Base-by-base conservation (phyloP, 2,797 vertebrate species). In the Austrolebias charrua region DNA sequence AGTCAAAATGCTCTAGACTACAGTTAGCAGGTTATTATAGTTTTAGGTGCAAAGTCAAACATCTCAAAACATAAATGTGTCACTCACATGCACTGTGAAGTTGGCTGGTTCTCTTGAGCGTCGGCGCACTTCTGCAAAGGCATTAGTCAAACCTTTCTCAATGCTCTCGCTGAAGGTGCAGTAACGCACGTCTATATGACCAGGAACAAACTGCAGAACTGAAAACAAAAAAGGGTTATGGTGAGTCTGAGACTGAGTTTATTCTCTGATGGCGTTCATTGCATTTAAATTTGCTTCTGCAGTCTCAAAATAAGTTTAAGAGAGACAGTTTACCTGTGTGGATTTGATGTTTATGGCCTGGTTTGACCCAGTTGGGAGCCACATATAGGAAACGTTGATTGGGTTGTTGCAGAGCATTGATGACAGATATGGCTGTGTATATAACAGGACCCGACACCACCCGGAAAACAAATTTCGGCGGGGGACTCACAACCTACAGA, bases 171-270 rank as follows among this genome's bases (percentile, higher is more conserved):
- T 97, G 66, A 99, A 98, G 85, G 92, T 97, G 80, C 98, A 99
- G 77, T 93, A 89, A 0, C 94, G 90, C 33, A 95, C 87, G 14
- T 98, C 96, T 50, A 96, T 73, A 0, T 93, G 93, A 19, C 77
- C 87, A 18, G 98, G 98, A 72, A 99, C 96, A 86, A 99, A 99
- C 93, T 98, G 97, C 73, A 99, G 93, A 51, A 98, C 98, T 99
- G 89, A 1, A 53, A 12, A 6, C 12, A 40, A 68, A 6, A 46
- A 19, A 56, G 1, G 13, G 4, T 35, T 0, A 38, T 33, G 20
- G 47, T 66, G 16, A 50, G 15, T 42, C 15, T 0, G 55, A 42
- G n/a, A 44, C 56, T 43, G 14, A 46, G 24, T 24, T 24, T 24
- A 24, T 24, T 24, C 3, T 24, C 2, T 10, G 45, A 38, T 43